A percentile compares a stretch with the other conserved stretches of the same genome.
These are phyloP conservation scores for human DNA, from an alignment of 2,113 vertebrate species.

Conservation along the genomic window GRCh38 chr6:49005501-49006000, in stretches of 20 bases:
- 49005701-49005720: not conserved
- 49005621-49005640: not conserved
- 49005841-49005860: not conserved
- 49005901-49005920: not conserved
- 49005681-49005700: conserved; percentile 32
- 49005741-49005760: not conserved
- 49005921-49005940: not conserved
- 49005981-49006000: not conserved
- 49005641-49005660: not conserved
- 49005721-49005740: not conserved
- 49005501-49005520: not conserved
- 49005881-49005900: not conserved
- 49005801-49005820: not conserved
- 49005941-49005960: not conserved
- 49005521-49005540: not conserved
- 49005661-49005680: not conserved
- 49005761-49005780: not conserved
- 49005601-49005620: not conserved
- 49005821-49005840: not conserved
- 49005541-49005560: not conserved
- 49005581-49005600: too few species aligned
- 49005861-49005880: not conserved
- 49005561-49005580: not conserved
- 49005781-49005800: conserved; percentile 9
- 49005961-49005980: not conserved